Evolutionary conservation across 2,888 invertebrate species (phyloP).

Genomic region (Polydesmus complanatus): DNA sequence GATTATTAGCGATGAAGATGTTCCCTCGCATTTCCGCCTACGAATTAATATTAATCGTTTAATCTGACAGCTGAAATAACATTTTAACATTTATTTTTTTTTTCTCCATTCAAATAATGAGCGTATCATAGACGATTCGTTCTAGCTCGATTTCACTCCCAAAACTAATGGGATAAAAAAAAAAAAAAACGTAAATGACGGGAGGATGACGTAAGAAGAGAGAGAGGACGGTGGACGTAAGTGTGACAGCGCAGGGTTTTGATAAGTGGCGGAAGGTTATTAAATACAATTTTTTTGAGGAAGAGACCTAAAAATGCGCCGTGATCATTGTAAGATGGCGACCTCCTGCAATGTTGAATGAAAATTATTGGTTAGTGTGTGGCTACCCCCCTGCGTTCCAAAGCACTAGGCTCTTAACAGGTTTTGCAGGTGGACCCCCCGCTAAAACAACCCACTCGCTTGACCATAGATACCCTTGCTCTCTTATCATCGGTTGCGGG

Average conservation of each 20-base stretch:
- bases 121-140: too few relatives aligned
- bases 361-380: not conserved
- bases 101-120: too few relatives aligned
- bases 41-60: not conserved
- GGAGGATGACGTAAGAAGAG: too few relatives aligned
- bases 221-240: too few relatives aligned
- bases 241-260: too few relatives aligned
- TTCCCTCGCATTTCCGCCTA: not conserved
- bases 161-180: too few relatives aligned
- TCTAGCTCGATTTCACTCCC: too few relatives aligned
- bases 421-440: slow-evolving; percentile 10
- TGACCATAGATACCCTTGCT: slow-evolving; percentile 3
- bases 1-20: not conserved
- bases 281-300: too few relatives aligned
- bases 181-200: too few relatives aligned
- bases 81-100: too few relatives aligned
- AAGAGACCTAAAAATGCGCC: too few relatives aligned
- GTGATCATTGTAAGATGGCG: not conserved
- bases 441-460: not conserved
- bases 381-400: slow-evolving; percentile 7
- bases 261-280: too few relatives aligned
- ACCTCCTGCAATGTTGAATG: not conserved
- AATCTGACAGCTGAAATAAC: not conserved
- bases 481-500: not conserved
- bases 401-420: slow-evolving; percentile 6